These are phyloP conservation scores for Rhynchomys soricoides DNA, from an alignment of 2,113 vertebrate species.

Conservation along the genomic window DNA sequence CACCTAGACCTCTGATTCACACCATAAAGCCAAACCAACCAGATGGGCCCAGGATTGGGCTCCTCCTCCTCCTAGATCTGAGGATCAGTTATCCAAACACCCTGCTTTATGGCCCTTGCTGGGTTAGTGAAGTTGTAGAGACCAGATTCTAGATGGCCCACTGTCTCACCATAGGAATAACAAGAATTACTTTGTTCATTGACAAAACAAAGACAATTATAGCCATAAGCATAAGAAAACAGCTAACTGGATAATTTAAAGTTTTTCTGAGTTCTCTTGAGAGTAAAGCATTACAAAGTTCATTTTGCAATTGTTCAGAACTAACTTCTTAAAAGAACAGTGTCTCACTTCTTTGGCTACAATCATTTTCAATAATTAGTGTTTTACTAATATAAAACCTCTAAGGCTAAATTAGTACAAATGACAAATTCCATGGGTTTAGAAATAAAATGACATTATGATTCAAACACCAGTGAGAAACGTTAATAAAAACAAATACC, in stretches of 20 bases:
- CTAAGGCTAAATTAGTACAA: constrained; percentile 15
- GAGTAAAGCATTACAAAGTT: constrained; percentile 20
- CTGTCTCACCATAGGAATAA: not conserved
- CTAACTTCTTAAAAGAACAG: not conserved
- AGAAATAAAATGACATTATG: not conserved
- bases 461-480: not conserved
- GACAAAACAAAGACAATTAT: not conserved
- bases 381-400: constrained; percentile 17
- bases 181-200: not conserved
- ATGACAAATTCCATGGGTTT: not conserved
- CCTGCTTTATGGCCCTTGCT: not conserved
- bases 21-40: not conserved
- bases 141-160: not conserved
- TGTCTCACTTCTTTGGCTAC: not conserved
- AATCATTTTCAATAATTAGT: not conserved
- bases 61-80: not conserved
- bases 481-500: not conserved
- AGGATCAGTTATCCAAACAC: not conserved
- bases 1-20: not conserved
- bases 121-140: not conserved
- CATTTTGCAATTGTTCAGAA: constrained; percentile 4
- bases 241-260: not conserved
- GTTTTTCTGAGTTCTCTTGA: not conserved
- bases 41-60: not conserved
- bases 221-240: not conserved